Conservation (phyloP, 64 coral and sea anemone genomes). For the Cladopsammia gracilis region DNA sequence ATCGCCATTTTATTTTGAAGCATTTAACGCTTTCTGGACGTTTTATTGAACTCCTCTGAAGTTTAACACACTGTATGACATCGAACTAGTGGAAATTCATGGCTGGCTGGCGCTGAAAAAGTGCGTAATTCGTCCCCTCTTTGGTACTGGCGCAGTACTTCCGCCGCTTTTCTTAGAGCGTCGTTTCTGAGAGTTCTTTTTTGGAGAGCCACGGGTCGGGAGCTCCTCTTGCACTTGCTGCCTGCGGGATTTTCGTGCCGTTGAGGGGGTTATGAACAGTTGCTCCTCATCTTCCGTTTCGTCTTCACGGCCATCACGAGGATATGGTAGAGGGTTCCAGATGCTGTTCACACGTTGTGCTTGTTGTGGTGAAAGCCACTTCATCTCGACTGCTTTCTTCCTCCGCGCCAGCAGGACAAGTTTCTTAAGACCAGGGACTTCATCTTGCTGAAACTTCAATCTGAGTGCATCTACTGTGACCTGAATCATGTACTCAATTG, state of each 20-base stretch:
- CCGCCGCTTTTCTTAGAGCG: background rate
- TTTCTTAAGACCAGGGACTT: background rate
- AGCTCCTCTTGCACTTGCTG: background rate
- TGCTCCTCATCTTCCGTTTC: background rate
- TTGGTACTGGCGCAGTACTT: background rate
- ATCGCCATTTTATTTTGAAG: too few species aligned
- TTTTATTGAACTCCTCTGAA: too few species aligned
- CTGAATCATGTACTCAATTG: background rate
- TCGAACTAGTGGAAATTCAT: too few species aligned
- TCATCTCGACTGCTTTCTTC: background rate
- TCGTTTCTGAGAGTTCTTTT: background rate
- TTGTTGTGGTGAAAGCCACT: background rate
- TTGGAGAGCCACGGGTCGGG: background rate
- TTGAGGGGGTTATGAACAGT: background rate
- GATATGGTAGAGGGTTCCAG: background rate
- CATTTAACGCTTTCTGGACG: too few species aligned
- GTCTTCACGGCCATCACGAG: background rate
- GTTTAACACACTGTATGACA: too few species aligned
- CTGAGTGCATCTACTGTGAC: background rate
- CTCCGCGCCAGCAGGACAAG: background rate
- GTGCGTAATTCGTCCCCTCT: background rate
- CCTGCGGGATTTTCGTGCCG: background rate
- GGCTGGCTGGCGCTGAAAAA: background rate
- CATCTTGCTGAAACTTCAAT: background rate
- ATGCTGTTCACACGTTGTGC: background rate